Evolutionary conservation across 1,140 invertebrate species (phyloP), one percentile per base, ranked within the genome.

Genomic region (Brachystomella parvula): DNA sequence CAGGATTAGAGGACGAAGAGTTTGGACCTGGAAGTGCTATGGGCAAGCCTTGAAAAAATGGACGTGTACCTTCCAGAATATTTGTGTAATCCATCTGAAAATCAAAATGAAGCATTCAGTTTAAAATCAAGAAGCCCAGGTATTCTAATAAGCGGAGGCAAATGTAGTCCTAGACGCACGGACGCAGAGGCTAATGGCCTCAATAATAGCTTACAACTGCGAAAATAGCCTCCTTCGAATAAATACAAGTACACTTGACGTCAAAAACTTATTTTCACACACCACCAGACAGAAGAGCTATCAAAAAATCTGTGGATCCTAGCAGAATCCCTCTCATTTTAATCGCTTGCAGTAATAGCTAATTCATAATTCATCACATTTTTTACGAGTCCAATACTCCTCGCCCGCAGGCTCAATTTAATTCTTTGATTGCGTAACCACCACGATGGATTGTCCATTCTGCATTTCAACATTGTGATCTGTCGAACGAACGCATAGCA

Each of bases 51-150:
- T 70, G 68, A 57, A 72, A 72, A 66, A 70, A 72, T 35, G 68
- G 71, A 44, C 71, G 67, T 26, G 71, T 66, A 26, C 71, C 71
- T 61, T 72, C 71, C 32, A 72, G 35, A 57, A 72, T 70, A 61
- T 72, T 70, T 61, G 70, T 72, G 66, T 67, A 72, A 70, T 72
- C 71, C 71, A 72, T 72, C 68, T 72, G 28, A 1, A 62, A 49
- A 28, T 30, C n/a, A 60, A 61, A 64, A 53, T 33, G 44, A 33
- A 29, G 28, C 21, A 49, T 24, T 15, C 21, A 57, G 53, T 24
- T 57, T 57, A 44, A 44, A 44, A 9, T n/a, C 39, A 44, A 12
- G 9, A 12, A 44, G n/a, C 9, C 39, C 39, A 12, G 9, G n/a
- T 12, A 9, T 44, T n/a, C 39, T 44, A 9, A 44, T 9, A 9